Percentiles rank a stretch among this genome's conserved stretches.
Evolutionary conservation across 2,797 vertebrate species (phyloP).

Genomic region (Rhabdophis nuchalis): DNA sequence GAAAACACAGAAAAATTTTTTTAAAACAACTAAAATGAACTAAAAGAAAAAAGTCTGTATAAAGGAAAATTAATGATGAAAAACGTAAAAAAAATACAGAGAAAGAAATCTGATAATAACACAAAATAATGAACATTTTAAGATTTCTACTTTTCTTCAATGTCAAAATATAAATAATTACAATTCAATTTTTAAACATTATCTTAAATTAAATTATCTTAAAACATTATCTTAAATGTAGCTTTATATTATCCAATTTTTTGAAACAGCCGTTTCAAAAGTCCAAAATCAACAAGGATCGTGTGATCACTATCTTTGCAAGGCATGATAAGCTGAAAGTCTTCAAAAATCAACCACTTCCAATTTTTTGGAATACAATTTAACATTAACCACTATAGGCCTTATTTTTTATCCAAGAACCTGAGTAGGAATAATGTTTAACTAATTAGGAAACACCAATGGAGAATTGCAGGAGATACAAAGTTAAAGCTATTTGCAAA

Average conservation of each 20-base stretch:
- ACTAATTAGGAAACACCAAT: neutral
- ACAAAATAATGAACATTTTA: neutral
- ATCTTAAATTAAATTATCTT: neutral
- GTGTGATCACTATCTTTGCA: neutral
- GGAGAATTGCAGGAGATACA: neutral
- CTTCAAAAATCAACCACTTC: neutral
- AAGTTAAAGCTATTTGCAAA: neutral
- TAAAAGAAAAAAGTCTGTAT: neutral
- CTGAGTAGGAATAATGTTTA: neutral
- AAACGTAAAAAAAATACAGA: neutral
- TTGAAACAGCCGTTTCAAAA: neutral
- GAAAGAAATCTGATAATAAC: neutral
- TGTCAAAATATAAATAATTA: neutral
- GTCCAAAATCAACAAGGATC: neutral
- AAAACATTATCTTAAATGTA: neutral
- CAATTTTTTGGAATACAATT: neutral
- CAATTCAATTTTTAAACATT: neutral
- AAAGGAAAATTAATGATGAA: neutral
- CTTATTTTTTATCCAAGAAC: neutral
- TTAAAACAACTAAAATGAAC: neutral
- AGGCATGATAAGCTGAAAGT: neutral
- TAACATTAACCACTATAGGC: neutral
- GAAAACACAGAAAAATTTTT: neutral
- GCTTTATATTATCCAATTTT: neutral
- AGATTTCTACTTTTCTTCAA: neutral